Conservation (phyloP, 2,113 vertebrate genomes). For the human (Homo sapiens) region GRCh38 chrX:19623501-19624000, state of each 20-base stretch:
- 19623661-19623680: no score
- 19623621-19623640: no score
- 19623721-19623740: neutral
- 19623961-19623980: neutral
- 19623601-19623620: no score
- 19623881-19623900: slow-evolving; percentile 45
- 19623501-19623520: no score
- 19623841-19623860: slow-evolving; percentile 9
- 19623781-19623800: neutral
- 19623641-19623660: no score
- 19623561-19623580: no score
- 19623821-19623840: slow-evolving; percentile 17
- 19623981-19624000: neutral
- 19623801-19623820: slow-evolving; percentile 5
- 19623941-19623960: slow-evolving; percentile 27
- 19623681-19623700: no score
- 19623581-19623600: no score
- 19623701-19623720: neutral
- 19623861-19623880: slow-evolving; percentile 13
- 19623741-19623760: slow-evolving; percentile 43
- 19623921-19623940: neutral
- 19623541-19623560: no score
- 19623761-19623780: slow-evolving; percentile 26
- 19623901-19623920: slow-evolving; percentile 25
- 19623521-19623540: no score